A percentile compares a stretch with the other conserved stretches of the same genome.
Conservation (phyloP, 2,113 vertebrate species). For the Rhea americana region DNA sequence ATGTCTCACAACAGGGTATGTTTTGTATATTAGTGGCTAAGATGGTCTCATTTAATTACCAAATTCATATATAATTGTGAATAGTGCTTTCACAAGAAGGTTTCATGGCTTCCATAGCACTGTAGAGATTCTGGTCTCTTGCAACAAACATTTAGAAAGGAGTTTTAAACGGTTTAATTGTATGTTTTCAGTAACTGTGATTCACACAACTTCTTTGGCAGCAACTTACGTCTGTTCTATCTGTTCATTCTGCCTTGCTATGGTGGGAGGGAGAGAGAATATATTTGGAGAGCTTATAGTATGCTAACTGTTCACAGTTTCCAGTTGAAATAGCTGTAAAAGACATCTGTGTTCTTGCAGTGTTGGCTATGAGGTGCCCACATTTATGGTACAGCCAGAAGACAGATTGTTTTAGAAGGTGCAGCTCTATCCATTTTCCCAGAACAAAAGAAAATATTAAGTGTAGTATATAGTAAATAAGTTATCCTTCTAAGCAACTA, state of each 20-base stretch:
- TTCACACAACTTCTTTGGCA: conserved; percentile 49
- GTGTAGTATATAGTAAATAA: conserved; percentile 1
- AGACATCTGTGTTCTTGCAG: conserved; percentile 28
- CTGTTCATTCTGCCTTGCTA: conserved; percentile 43
- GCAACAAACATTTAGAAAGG: not conserved
- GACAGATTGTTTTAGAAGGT: conserved; percentile 30
- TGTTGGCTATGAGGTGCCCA: not conserved
- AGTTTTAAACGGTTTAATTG: conserved; percentile 17
- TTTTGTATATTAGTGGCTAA: conserved; percentile 27
- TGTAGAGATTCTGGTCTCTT: not conserved
- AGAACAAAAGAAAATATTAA: conserved; percentile 21
- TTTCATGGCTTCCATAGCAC: not conserved
- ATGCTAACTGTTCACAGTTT: conserved; percentile 37
- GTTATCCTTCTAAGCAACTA: not conserved
- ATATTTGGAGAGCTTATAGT: conserved; percentile 30
- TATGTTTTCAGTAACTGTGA: conserved; percentile 29
- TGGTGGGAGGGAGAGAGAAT: conserved; percentile 14
- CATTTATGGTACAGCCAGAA: not conserved
- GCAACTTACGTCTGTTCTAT: conserved; percentile 17
- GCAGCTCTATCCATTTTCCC: not conserved
- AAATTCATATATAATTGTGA: conserved; percentile 20
- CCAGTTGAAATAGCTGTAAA: conserved; percentile 40
- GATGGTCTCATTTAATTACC: conserved; percentile 26
- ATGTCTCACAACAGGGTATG: conserved; percentile 19
- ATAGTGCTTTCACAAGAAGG: conserved; percentile 18